These are phyloP conservation scores for Meloidogyne chitwoodi DNA, from an alignment of 1,140 invertebrate genomes.

Conservation along the genomic window DNA sequence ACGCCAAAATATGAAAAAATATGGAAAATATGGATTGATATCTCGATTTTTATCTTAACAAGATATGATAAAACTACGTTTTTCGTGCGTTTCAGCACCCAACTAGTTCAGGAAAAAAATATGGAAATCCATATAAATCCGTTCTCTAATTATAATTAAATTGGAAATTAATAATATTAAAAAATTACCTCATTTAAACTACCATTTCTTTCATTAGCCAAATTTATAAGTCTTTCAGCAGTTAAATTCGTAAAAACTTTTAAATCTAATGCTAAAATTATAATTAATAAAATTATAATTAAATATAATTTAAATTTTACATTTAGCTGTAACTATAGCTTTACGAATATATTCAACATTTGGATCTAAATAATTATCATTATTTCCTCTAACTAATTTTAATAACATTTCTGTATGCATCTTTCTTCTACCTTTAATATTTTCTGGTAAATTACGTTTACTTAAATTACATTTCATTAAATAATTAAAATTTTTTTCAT, in stretches of 20 bases:
- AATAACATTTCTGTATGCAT: neutral
- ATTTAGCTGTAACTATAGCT: neutral
- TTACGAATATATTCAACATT: neutral
- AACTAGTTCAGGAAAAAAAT: no score
- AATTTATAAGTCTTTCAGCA: neutral
- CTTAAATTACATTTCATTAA: neutral
- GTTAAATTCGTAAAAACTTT: neutral
- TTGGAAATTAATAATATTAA: no score
- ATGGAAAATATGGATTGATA: no score
- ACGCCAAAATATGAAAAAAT: no score
- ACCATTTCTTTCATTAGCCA: neutral
- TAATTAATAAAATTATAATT: neutral
- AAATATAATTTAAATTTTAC: neutral
- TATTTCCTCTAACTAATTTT: neutral
- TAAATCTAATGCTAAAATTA: neutral
- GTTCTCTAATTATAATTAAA: no score
- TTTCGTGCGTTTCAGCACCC: no score
- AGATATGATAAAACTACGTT: no score
- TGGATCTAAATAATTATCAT: neutral
- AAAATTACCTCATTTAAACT: no score
- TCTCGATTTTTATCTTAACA: no score
- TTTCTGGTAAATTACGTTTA: neutral
- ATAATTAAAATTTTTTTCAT: neutral
- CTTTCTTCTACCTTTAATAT: neutral
- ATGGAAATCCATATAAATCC: no score